Evolutionary conservation across 2,888 invertebrate species (phyloP).

Genomic region (Osmoderma eremita): DNA sequence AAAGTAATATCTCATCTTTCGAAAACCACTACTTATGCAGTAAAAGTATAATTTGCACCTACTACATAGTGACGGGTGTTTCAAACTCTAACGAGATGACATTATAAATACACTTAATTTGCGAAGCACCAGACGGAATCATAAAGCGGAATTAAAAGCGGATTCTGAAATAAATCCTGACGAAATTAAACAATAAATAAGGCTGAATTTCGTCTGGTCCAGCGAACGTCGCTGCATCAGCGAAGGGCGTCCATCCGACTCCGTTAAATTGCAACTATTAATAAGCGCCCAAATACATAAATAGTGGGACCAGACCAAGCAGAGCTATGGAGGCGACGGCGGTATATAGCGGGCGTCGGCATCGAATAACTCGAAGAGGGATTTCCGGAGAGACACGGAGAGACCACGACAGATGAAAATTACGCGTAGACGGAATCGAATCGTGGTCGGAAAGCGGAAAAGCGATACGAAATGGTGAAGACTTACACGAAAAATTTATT

Average conservation of each 20-base stretch:
- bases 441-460: background rate
- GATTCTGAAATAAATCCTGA: slow-evolving; percentile 24
- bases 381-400: background rate
- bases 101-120: background rate
- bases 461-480: background rate
- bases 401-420: slow-evolving; percentile 6
- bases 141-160: slow-evolving; percentile 17
- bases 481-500: slow-evolving; percentile 4
- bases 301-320: slow-evolving; percentile 10
- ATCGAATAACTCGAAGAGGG: slow-evolving; percentile 10
- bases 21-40: background rate
- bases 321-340: background rate
- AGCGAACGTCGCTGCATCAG: slow-evolving; percentile 7
- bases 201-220: slow-evolving; percentile 29
- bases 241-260: background rate
- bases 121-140: background rate
- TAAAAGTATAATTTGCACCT: slow-evolving; percentile 12
- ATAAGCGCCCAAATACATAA: slow-evolving; percentile 36
- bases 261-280: slow-evolving; percentile 37
- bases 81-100: slow-evolving; percentile 12
- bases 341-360: too few species aligned
- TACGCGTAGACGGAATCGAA: background rate
- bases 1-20: slow-evolving; percentile 2
- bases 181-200: slow-evolving; percentile 30
- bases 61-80: slow-evolving; percentile 2